Percentiles rank a stretch among this genome's conserved stretches.
phyloP scores from a whole-genome alignment of 1,140 invertebrate species.

The Brevipalpus yothersi region DNA sequence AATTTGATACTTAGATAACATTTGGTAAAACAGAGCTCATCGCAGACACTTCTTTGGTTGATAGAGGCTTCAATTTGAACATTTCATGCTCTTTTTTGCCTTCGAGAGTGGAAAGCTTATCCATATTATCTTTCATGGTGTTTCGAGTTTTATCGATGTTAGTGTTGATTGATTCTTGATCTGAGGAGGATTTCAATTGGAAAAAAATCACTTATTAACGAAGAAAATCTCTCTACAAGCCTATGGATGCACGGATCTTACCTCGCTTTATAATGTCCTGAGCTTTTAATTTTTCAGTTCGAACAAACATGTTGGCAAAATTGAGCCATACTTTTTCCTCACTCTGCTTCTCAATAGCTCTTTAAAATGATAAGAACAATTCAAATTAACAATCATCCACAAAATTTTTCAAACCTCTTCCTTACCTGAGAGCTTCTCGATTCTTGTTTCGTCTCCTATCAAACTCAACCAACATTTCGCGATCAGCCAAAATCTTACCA shows the following conservation, averaged over 20 bases:
- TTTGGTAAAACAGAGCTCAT: slow-evolving; percentile 5
- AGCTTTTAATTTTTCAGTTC: slow-evolving; percentile 6
- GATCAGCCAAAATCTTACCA: not conserved
- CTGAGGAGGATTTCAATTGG: not conserved
- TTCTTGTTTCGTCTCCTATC: slow-evolving; percentile 6
- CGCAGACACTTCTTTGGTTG: slow-evolving; percentile 7
- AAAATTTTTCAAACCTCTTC: not conserved
- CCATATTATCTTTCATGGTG: slow-evolving; percentile 5
- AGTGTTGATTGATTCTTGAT: slow-evolving; percentile 6
- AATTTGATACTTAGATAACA: not conserved
- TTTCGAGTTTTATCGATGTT: slow-evolving; percentile 7
- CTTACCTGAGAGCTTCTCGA: slow-evolving; percentile 7
- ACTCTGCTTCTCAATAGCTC: not conserved
- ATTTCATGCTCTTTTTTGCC: not conserved
- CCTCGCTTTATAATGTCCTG: slow-evolving; percentile 7
- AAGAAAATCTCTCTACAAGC: not conserved
- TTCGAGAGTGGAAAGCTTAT: slow-evolving; percentile 6
- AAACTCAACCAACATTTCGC: slow-evolving; percentile 2
- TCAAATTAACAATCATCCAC: not conserved
- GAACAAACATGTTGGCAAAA: slow-evolving; percentile 11
- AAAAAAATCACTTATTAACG: not conserved
- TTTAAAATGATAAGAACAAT: not conserved
- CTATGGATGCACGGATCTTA: not conserved
- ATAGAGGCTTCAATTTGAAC: slow-evolving; percentile 8
- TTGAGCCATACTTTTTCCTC: slow-evolving; percentile 9